Percentiles rank a stretch among this genome's conserved stretches.
Conservation (phyloP, 2,113 vertebrate species). For the Megaceryle maxima region DNA sequence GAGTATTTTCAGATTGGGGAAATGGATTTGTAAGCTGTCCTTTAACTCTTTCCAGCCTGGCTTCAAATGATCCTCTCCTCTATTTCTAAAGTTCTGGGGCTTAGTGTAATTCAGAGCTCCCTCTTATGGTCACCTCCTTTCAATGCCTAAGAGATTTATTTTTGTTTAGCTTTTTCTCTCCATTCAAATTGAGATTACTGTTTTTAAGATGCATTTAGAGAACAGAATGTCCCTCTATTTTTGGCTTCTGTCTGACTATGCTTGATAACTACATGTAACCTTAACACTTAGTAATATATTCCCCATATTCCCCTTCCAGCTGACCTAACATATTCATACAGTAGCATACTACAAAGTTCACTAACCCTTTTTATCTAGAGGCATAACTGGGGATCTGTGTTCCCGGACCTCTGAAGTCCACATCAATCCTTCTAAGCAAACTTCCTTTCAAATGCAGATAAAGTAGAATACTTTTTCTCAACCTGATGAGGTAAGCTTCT, state of each 20-base stretch:
- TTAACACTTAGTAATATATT: constrained; percentile 50
- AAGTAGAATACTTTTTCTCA: neutral
- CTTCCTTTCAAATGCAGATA: constrained; percentile 66
- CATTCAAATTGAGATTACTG: constrained; percentile 44
- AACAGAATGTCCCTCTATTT: constrained; percentile 43
- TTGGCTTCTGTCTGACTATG: constrained; percentile 24
- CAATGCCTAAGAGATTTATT: constrained; percentile 22
- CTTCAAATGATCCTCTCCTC: neutral
- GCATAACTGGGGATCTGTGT: constrained; percentile 29
- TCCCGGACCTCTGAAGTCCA: constrained; percentile 26
- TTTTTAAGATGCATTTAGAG: constrained; percentile 41
- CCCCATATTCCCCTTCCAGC: constrained; percentile 49
- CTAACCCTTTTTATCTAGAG: constrained; percentile 38
- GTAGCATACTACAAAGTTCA: constrained; percentile 60
- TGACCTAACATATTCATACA: constrained; percentile 64
- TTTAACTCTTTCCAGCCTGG: neutral
- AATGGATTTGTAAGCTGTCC: neutral
- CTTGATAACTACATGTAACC: constrained; percentile 59
- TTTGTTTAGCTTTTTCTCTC: constrained; percentile 46
- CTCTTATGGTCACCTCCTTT: constrained; percentile 1
- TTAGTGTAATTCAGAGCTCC: neutral
- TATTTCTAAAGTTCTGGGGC: neutral
- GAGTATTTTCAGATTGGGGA: neutral
- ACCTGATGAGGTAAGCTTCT: neutral
- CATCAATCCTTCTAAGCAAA: constrained; percentile 51